phyloP scores from a whole-genome alignment of 2,797 vertebrate species.

The Eulemur albifrons region DNA sequence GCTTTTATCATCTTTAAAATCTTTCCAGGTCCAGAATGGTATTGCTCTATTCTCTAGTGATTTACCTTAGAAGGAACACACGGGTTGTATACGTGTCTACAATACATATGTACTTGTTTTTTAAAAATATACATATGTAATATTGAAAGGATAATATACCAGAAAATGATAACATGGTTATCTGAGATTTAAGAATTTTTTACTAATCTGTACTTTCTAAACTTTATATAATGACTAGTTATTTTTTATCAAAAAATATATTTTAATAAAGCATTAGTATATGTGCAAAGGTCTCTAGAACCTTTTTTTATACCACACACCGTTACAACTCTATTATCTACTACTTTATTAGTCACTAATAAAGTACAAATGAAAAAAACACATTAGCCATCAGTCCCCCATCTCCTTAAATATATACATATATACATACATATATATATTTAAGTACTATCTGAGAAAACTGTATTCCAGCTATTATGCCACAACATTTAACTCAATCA shows the following conservation, averaged over 20 bases:
- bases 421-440: neutral
- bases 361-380: neutral
- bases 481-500: neutral
- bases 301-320: neutral
- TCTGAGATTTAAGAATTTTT: constrained; percentile 15
- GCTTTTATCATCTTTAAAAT: constrained; percentile 24
- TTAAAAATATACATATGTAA: neutral
- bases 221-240: neutral
- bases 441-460: constrained; percentile 37
- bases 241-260: neutral
- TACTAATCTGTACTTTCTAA: constrained; percentile 38
- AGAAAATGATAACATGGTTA: constrained; percentile 29
- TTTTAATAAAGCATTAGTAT: constrained; percentile 28
- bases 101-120: neutral
- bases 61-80: neutral
- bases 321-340: neutral
- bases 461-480: neutral
- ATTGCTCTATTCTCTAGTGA: constrained; percentile 11
- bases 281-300: neutral
- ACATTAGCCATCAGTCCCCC: neutral
- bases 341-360: neutral
- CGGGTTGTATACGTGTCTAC: neutral
- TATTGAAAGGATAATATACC: neutral
- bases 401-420: neutral
- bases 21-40: neutral